Evolutionary conservation across 2,888 invertebrate genomes (phyloP), one percentile per base, ranked within the genome.

Genomic region (Ganaspis brasiliensis): DNA sequence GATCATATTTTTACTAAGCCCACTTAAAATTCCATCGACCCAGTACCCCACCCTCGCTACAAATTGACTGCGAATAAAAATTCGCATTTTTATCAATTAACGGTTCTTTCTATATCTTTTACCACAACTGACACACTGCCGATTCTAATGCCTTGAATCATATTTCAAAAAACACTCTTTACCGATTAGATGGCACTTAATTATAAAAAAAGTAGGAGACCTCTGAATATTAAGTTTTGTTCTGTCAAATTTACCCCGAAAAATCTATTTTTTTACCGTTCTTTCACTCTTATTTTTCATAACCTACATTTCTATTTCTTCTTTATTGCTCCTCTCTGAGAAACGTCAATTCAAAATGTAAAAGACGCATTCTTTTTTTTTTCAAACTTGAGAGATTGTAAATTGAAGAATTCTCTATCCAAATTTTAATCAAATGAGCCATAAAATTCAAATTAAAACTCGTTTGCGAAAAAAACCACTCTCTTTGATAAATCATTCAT

Each of bases 11-110:
- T 52, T 24, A 24, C 24, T 24, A 24, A 67, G 67, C 21, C 24
- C 67, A 67, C 67, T 67, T 67, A 45, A 67, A 67, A 67, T 67
- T 67, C 45, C 67, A 67, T 24, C 67, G 67, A 67, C 67, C 67
- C 40, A 67, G 14, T 45, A 67, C 9, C 45, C 40, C 24, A 14
- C 67, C 67, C 45, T n/a, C 24, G 21, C 55, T 67, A 21, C 24
- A 67, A 67, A 67, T 67, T 45, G 24, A n/a, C 12, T 21, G 14
- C 40, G n/a, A 24, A 67, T 67, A 40, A 67, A 45, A 45, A 40
- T 40, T 21, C 24, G 6, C 45, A 45, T 67, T 67, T 45, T 45
- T 24, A 45, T 67, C 45, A 45, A 67, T 67, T 67, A 45, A n/a
- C 45, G 45, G 9, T 67, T 67, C 24, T 67, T 21, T 26, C 24